Evolutionary conservation across 2,113 vertebrate genomes (phyloP).

Genomic region (Pyxicephalus adspersus): DNA sequence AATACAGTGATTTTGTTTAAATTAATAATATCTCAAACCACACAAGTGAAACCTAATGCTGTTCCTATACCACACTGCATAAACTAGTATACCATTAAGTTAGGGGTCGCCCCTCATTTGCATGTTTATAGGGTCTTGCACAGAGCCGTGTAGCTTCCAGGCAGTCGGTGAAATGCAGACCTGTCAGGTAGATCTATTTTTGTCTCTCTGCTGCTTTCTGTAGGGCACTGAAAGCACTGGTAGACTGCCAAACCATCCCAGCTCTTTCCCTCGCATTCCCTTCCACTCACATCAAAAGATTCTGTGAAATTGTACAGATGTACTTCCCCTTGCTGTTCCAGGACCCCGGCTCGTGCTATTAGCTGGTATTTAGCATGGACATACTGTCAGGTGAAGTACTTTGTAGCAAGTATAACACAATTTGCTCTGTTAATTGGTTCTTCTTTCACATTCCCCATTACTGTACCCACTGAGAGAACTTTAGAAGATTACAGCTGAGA

Average conservation of each 20-base stretch:
- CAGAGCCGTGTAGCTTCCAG: constrained; percentile 62
- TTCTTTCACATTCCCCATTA: constrained; percentile 53
- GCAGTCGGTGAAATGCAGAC: constrained; percentile 68
- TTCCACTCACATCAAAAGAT: constrained; percentile 21
- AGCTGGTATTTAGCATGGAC: constrained; percentile 62
- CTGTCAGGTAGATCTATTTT: constrained; percentile 75
- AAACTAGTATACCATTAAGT: constrained; percentile 60
- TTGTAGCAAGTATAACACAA: constrained; percentile 30
- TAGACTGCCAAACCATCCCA: constrained; percentile 65
- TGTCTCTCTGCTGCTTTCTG: constrained; percentile 69
- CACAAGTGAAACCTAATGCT: neutral
- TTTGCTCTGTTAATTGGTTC: constrained; percentile 42
- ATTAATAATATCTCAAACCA: neutral
- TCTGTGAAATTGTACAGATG: constrained; percentile 62
- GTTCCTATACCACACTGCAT: neutral
- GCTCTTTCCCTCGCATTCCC: constrained; percentile 17
- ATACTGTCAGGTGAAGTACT: constrained; percentile 62
- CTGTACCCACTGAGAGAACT: constrained; percentile 50
- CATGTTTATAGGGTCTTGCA: constrained; percentile 74
- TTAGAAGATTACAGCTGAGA: neutral
- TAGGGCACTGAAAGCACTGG: constrained; percentile 68
- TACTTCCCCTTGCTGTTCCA: constrained; percentile 68
- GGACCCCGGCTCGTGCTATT: constrained; percentile 62
- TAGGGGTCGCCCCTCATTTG: constrained; percentile 71
- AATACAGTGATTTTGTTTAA: too few species aligned